These are phyloP conservation scores for Gavia stellata DNA, from an alignment of 2,113 vertebrate genomes.

Conservation along the genomic window DNA sequence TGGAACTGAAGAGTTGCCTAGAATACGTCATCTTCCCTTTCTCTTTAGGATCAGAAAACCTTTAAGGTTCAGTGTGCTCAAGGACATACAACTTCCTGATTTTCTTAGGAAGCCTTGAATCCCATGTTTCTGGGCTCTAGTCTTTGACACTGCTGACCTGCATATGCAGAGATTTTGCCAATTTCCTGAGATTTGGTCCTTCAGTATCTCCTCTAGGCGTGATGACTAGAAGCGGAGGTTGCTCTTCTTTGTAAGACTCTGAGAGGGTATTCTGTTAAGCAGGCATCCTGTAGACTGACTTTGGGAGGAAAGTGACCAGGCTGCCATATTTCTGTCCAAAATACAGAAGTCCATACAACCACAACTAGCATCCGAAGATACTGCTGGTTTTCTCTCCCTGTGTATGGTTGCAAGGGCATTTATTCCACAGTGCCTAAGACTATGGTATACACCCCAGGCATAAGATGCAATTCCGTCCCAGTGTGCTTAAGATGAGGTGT, in stretches of 20 bases:
- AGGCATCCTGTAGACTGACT: background rate
- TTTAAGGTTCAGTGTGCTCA: background rate
- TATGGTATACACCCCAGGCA: background rate
- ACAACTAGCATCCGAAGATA: background rate
- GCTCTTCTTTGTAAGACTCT: background rate
- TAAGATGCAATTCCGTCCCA: background rate
- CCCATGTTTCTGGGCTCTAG: background rate
- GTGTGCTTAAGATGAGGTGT: background rate
- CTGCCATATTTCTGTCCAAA: background rate
- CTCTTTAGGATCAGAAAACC: background rate
- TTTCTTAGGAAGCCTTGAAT: background rate
- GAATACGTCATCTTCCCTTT: background rate
- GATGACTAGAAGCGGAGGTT: background rate
- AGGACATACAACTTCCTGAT: background rate
- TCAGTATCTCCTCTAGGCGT: background rate
- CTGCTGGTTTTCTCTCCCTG: background rate
- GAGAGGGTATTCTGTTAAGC: background rate
- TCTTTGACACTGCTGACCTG: background rate
- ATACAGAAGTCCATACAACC: background rate
- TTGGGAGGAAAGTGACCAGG: background rate
- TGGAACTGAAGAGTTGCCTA: background rate
- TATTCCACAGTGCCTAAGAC: background rate
- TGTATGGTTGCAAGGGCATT: background rate
- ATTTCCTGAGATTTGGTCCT: background rate
- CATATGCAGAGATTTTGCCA: background rate